Conservation (phyloP, 1,140 invertebrate species). For the Penaeus indicus region DNA sequence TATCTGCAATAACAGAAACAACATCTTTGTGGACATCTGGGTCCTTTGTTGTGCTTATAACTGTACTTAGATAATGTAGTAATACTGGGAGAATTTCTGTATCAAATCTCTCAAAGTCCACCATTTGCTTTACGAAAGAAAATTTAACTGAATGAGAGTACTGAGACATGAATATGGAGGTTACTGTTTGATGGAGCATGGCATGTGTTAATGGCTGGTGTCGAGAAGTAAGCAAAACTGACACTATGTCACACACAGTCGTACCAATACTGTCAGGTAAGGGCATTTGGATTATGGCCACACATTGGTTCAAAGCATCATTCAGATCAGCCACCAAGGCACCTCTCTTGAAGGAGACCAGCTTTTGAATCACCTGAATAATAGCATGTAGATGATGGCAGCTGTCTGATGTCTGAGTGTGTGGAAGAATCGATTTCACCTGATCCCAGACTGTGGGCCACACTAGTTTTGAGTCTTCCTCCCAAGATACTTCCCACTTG, state of each 20-base stretch:
- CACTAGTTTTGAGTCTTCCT: slow-evolving; percentile 38
- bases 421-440: slow-evolving; percentile 7
- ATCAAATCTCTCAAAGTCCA: slow-evolving; percentile 52
- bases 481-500: slow-evolving; percentile 39
- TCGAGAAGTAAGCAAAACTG: slow-evolving; percentile 7
- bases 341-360: slow-evolving; percentile 32
- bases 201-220: neutral
- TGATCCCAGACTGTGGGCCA: slow-evolving; percentile 41
- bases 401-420: neutral
- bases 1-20: slow-evolving; percentile 26
- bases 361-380: slow-evolving; percentile 36
- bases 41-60: slow-evolving; percentile 8
- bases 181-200: neutral
- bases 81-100: slow-evolving; percentile 38
- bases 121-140: slow-evolving; percentile 6
- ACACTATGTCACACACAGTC: slow-evolving; percentile 20
- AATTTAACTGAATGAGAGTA: slow-evolving; percentile 35
- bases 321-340: slow-evolving; percentile 13
- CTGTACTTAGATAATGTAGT: slow-evolving; percentile 14
- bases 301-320: slow-evolving; percentile 33
- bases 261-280: slow-evolving; percentile 37
- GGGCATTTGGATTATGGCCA: slow-evolving; percentile 12
- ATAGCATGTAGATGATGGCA: slow-evolving; percentile 45
- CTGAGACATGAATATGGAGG: slow-evolving; percentile 12
- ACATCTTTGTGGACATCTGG: slow-evolving; percentile 34